These are phyloP conservation scores for Nymphicus hollandicus DNA, from an alignment of 2,113 vertebrate genomes.

Conservation along the genomic window DNA sequence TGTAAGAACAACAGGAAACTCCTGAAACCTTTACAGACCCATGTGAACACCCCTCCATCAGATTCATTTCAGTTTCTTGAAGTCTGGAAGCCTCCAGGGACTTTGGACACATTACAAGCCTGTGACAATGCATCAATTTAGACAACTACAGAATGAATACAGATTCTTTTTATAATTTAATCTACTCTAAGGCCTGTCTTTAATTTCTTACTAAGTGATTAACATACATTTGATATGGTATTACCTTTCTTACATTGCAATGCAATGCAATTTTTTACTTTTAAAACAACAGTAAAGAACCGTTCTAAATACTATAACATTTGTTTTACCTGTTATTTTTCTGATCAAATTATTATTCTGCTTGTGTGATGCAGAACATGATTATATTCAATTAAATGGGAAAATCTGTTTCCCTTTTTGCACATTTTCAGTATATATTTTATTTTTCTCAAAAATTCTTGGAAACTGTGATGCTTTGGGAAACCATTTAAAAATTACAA, in stretches of 20 bases:
- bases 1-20: background rate
- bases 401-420: background rate
- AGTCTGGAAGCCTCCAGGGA: background rate
- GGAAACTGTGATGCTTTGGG: background rate
- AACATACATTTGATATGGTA: background rate
- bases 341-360: background rate
- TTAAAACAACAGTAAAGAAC: background rate
- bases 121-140: background rate
- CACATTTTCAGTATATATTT: background rate
- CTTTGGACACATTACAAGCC: background rate
- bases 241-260: background rate
- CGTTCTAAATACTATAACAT: background rate
- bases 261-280: background rate
- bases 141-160: background rate
- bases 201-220: background rate
- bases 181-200: background rate
- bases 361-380: background rate
- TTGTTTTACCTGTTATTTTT: background rate
- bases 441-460: background rate
- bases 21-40: background rate
- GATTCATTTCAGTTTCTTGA: background rate
- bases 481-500: background rate
- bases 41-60: background rate
- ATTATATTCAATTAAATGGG: background rate
- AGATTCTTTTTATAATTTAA: background rate